phyloP scores from a whole-genome alignment of 2,888 invertebrate species.

The Drosophila mayaguana region DNA sequence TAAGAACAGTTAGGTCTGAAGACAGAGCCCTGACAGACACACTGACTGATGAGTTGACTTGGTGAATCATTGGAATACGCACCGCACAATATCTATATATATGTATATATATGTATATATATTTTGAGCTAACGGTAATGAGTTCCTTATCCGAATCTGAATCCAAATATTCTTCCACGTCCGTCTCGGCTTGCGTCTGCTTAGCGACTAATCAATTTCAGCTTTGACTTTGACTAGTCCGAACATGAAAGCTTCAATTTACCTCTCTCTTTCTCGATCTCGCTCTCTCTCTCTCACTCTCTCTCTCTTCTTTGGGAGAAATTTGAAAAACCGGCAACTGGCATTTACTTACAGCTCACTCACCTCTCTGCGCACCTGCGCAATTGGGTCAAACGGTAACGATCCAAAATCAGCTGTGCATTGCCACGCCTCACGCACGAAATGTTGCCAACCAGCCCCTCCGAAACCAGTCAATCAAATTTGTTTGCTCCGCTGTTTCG shows the following conservation, averaged over 20 bases:
- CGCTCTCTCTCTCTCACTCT: neutral
- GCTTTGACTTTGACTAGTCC: constrained; percentile 36
- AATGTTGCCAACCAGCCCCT: neutral
- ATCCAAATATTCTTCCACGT: constrained; percentile 18
- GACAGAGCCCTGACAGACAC: constrained; percentile 11
- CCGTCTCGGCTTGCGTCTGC: constrained; percentile 42
- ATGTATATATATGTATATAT: neutral
- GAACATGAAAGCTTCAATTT: constrained; percentile 9
- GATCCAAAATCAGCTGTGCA: constrained; percentile 57
- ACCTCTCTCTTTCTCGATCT: neutral
- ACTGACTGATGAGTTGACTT: constrained; percentile 24
- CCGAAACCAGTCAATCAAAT: constrained; percentile 17
- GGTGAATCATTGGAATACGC: constrained; percentile 55
- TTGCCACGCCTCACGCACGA: neutral
- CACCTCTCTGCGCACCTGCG: constrained; percentile 30
- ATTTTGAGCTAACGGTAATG: constrained; percentile 17
- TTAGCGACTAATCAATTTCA: constrained; percentile 67
- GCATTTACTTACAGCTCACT: constrained; percentile 31
- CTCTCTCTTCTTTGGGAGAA: constrained; percentile 29
- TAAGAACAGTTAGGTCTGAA: constrained; percentile 19
- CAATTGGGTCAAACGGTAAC: constrained; percentile 72
- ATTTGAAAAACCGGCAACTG: constrained; percentile 56
- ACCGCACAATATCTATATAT: constrained; percentile 5
- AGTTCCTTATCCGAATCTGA: constrained; percentile 11
- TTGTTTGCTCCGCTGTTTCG: neutral